Percentiles rank a stretch among this genome's conserved stretches.
Evolutionary conservation across 2,113 vertebrate species (phyloP).

Genomic region (Hemichromis elongatus): DNA sequence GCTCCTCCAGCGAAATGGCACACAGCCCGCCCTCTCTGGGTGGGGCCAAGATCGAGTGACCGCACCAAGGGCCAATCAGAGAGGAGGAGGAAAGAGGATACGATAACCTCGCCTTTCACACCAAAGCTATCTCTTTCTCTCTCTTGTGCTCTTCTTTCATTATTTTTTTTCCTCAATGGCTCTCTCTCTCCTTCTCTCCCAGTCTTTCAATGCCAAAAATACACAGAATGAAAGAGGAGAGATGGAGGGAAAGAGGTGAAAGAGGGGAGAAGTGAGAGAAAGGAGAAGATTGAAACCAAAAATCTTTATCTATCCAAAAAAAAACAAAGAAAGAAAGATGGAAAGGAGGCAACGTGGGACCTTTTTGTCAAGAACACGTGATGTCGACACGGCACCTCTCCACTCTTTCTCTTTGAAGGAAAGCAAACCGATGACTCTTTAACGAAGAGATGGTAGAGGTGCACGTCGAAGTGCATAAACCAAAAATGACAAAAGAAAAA

Average conservation of each 20-base stretch:
- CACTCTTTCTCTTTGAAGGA: constrained; percentile 44
- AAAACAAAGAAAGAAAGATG: constrained; percentile 6
- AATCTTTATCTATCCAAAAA: constrained; percentile 70
- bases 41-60: constrained; percentile 80
- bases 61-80: constrained; percentile 66
- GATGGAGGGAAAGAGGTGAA: constrained; percentile 60
- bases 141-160: constrained; percentile 62
- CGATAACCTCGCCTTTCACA: constrained; percentile 73
- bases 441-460: constrained; percentile 32
- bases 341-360: constrained; percentile 64
- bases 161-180: constrained; percentile 29
- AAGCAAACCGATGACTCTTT: constrained; percentile 58
- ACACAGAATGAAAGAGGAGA: constrained; percentile 76
- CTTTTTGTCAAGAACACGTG: constrained; percentile 56
- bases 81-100: constrained; percentile 65
- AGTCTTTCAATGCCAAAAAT: constrained; percentile 78
- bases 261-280: constrained; percentile 48
- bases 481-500: constrained; percentile 72
- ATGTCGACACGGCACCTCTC: constrained; percentile 35
- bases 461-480: constrained; percentile 63
- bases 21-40: constrained; percentile 79
- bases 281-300: constrained; percentile 74
- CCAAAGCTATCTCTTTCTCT: constrained; percentile 79
- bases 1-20: constrained; percentile 78
- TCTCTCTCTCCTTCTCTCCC: constrained; percentile 68